A percentile compares a stretch with the other conserved stretches of the same genome.
These are phyloP conservation scores for Arnoldichthys spilopterus DNA, from an alignment of 2,797 vertebrate genomes.

Conservation along the genomic window DNA sequence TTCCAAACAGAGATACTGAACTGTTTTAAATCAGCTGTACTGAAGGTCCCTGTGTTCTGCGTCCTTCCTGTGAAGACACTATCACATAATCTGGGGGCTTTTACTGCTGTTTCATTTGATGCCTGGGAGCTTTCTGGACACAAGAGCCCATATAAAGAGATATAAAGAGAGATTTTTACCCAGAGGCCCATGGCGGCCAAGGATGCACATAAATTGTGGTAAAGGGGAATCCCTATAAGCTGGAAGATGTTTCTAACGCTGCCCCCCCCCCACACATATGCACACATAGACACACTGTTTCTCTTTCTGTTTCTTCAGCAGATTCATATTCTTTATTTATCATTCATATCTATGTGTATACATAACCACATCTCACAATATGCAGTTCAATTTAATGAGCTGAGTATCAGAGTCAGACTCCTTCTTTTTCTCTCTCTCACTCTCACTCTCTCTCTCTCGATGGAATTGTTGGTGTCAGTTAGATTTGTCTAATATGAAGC, in stretches of 20 bases:
- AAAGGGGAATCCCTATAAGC: constrained; percentile 17
- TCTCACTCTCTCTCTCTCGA: constrained; percentile 43
- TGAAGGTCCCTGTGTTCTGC: not conserved
- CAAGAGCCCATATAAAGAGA: not conserved
- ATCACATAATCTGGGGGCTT: not conserved
- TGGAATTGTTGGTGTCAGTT: constrained; percentile 67
- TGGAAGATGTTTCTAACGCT: constrained; percentile 58
- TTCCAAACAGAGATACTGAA: not conserved
- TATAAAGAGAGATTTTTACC: constrained; percentile 11
- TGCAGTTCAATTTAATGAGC: constrained; percentile 71
- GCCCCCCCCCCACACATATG: constrained; percentile 21
- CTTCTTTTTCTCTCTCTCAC: constrained; percentile 33
- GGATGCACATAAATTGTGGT: not conserved
- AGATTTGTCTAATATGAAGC: constrained; percentile 75
- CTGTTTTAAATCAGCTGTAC: not conserved
- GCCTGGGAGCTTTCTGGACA: constrained; percentile 2
- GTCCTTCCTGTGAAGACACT: not conserved
- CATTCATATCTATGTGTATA: constrained; percentile 71
- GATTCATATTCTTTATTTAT: constrained; percentile 66
- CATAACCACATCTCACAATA: constrained; percentile 66
- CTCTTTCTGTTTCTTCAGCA: constrained; percentile 35
- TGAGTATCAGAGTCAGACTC: constrained; percentile 52
- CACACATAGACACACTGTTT: constrained; percentile 5
- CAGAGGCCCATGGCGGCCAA: constrained; percentile 11
- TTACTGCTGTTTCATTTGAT: not conserved